Evolutionary conservation across 2,888 invertebrate genomes (phyloP).

Genomic region (Nemapogon koenigi): DNA sequence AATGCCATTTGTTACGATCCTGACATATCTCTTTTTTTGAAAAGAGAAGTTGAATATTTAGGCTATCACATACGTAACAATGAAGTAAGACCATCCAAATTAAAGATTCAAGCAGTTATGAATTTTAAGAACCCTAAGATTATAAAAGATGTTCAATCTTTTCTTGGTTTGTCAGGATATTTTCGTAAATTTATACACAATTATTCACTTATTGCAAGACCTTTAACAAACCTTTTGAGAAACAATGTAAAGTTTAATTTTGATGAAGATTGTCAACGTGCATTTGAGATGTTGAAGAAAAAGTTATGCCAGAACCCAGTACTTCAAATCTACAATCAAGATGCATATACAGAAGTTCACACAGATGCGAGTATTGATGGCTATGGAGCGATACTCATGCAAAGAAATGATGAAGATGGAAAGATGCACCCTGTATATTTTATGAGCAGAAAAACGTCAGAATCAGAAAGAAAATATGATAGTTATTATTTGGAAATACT

Average conservation of each 20-base stretch:
- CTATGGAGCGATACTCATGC: constrained; percentile 7
- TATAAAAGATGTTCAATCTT: background rate
- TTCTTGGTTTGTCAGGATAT: constrained; percentile 6
- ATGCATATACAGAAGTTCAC: constrained; percentile 5
- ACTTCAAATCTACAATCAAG: constrained; percentile 6
- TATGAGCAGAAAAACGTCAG: constrained; percentile 11
- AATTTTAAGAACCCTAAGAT: background rate
- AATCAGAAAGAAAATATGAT: constrained; percentile 7
- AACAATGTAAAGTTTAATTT: constrained; percentile 8
- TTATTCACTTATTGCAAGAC: constrained; percentile 12
- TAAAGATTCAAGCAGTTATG: background rate
- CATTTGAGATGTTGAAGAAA: constrained; percentile 5
- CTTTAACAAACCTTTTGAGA: constrained; percentile 6
- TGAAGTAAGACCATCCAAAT: constrained; percentile 5
- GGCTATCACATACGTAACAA: constrained; percentile 10
- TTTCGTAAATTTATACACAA: constrained; percentile 10
- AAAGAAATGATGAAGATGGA: background rate
- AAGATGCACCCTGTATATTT: constrained; percentile 12
- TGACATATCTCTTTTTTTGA: too few species aligned
- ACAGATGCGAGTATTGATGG: constrained; percentile 7
- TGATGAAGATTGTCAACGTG: background rate
- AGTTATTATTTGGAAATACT: too few species aligned
- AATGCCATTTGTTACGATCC: too few species aligned
- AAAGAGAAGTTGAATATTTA: too few species aligned
- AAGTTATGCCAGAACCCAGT: background rate